Base-by-base conservation (phyloP, 2,113 vertebrate species). In the Dissostichus mawsoni region DNA sequence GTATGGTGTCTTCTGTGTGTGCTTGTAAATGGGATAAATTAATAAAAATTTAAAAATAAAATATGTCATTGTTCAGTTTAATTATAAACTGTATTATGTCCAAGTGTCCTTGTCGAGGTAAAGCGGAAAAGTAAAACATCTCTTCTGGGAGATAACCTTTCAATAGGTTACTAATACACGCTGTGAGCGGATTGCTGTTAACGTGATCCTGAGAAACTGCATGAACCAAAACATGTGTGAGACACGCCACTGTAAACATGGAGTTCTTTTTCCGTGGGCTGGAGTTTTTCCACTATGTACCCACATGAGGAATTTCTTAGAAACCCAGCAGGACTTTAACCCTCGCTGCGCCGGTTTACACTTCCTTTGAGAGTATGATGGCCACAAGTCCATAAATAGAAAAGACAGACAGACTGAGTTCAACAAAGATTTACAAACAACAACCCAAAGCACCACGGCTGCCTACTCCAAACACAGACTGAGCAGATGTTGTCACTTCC, bases 261-360 rank as follows among this genome's bases (percentile, higher is more conserved):
- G 17, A 10, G 52, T 69, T 64, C 65, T 78, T 88, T 88, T 83
- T 79, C 87, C 78, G 71, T 13, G 33, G 53, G 13, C 63, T 69
- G 65, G 70, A 61, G 55, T 67, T 79, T 74, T 80, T 47, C 80
- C 72, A 36, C 8, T 51, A 25, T 81, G 65, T 83, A 58, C 80
- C 86, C 87, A 67, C 58, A 59, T 48, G 66, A 88, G 85, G 84
- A 91, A 92, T 91, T 92, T 89, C 89, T 76, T 68, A 56, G 56
- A 85, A 87, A 89, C 59, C 74, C 76, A 79, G 48, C 8, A 58
- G 58, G 62, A 76, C 68, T 83, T 84, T 65, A 88, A 89, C 86
- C 58, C 62, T 29, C 64, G 51, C 58, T 57, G 58, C 36, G 56
- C 61, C 50, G 47, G 48, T 78, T 77, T 66, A 68, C 44, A 45